Conservation (phyloP, 2,888 invertebrate species). For the Drymonia ruficornis region DNA sequence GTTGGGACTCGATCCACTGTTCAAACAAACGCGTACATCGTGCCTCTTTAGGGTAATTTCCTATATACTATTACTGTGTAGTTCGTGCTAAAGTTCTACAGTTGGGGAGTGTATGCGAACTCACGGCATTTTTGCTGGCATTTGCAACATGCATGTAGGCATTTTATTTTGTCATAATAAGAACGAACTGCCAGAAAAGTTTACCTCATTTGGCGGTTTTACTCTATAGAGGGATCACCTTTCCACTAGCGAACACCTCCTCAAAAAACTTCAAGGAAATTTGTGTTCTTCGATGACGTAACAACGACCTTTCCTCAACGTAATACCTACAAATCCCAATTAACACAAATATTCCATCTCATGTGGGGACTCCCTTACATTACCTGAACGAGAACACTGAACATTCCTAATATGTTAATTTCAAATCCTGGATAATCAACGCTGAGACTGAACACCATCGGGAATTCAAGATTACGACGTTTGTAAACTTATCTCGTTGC, state of each 20-base stretch:
- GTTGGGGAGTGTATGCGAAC: constrained; percentile 10
- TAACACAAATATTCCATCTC: neutral
- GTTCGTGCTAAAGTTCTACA: constrained; percentile 31
- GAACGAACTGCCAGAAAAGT: too few species aligned
- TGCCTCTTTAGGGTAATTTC: constrained; percentile 46
- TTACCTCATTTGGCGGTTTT: too few species aligned
- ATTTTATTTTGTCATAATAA: too few species aligned
- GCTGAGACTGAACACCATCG: constrained; percentile 69
- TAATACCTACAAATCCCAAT: neutral
- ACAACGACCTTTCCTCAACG: too few species aligned
- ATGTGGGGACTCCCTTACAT: constrained; percentile 5
- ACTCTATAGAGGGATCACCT: too few species aligned
- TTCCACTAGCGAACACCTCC: too few species aligned
- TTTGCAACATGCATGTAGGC: too few species aligned
- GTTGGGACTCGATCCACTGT: constrained; percentile 66
- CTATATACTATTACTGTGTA: constrained; percentile 48
- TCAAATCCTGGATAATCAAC: constrained; percentile 78
- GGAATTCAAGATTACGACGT: constrained; percentile 77
- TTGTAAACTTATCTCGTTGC: constrained; percentile 81
- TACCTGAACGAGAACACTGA: constrained; percentile 28
- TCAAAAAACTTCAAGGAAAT: too few species aligned
- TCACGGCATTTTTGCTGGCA: neutral
- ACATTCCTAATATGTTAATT: constrained; percentile 68
- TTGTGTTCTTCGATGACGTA: too few species aligned
- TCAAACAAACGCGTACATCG: constrained; percentile 63